These are phyloP conservation scores for Epizoanthus illoricatus DNA, from an alignment of 92 coral and sea anemone genomes.

Conservation along the genomic window DNA sequence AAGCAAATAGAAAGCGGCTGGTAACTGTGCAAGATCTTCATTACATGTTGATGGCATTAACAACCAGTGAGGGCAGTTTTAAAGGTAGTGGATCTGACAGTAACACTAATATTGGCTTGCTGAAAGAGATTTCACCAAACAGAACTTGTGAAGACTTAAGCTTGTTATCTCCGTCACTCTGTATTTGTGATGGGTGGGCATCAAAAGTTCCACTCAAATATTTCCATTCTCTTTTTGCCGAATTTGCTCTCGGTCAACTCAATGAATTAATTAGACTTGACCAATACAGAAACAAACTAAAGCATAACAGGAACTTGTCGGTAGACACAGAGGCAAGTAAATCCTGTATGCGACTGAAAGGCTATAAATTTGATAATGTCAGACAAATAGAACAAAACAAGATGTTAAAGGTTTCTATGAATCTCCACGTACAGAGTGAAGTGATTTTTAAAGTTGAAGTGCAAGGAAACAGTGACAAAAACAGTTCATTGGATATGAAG, in stretches of 20 bases:
- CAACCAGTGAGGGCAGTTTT: slow-evolving; percentile 18
- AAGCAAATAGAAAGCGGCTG: slow-evolving; percentile 61
- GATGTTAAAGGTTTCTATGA: slow-evolving; percentile 44
- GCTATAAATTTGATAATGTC: slow-evolving; percentile 46
- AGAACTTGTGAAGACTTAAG: slow-evolving; percentile 66
- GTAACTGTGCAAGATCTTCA: slow-evolving; percentile 66
- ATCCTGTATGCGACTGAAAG: slow-evolving; percentile 57
- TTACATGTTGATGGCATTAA: slow-evolving; percentile 58
- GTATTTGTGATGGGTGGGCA: slow-evolving; percentile 75
- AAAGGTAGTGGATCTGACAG: slow-evolving; percentile 20
- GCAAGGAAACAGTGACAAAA: slow-evolving; percentile 41
- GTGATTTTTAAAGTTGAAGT: slow-evolving; percentile 67
- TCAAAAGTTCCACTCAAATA: slow-evolving; percentile 47
- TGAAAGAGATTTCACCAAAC: slow-evolving; percentile 55
- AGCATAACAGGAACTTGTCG: neutral
- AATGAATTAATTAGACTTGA: slow-evolving; percentile 58
- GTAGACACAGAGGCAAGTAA: slow-evolving; percentile 31
- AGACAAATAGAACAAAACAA: slow-evolving; percentile 47
- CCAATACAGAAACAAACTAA: slow-evolving; percentile 39
- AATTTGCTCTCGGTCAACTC: slow-evolving; percentile 80
- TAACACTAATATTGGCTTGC: slow-evolving; percentile 49
- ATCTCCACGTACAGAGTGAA: slow-evolving; percentile 57
- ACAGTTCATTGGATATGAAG: slow-evolving; percentile 50
- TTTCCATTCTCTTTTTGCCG: slow-evolving; percentile 64
- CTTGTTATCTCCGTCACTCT: slow-evolving; percentile 57